A percentile compares a stretch with the other conserved stretches of the same genome.
phyloP scores from a whole-genome alignment of 2,113 vertebrate genomes.

The Pterocles gutturalis region DNA sequence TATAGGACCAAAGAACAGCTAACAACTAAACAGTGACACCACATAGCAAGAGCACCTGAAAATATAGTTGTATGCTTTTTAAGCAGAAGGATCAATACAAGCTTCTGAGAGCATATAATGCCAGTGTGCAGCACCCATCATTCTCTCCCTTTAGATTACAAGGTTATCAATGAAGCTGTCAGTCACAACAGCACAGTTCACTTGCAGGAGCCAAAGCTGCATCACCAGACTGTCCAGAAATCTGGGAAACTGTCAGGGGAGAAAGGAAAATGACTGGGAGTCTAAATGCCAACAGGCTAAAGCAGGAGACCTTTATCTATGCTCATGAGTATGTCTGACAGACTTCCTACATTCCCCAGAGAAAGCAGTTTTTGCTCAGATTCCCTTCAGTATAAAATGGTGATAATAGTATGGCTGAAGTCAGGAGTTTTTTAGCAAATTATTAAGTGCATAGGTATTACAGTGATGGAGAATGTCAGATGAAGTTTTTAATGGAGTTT shows the following conservation, averaged over 20 bases:
- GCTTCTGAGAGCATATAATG: background rate
- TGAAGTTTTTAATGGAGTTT: background rate
- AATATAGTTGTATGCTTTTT: background rate
- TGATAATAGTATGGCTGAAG: background rate
- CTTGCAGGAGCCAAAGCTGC: background rate
- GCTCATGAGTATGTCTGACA: background rate
- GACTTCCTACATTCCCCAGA: background rate
- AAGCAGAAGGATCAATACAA: background rate
- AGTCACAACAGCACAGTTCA: background rate
- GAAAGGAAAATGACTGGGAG: background rate
- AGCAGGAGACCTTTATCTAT: background rate
- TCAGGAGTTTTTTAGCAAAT: background rate
- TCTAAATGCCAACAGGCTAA: background rate
- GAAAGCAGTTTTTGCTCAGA: background rate
- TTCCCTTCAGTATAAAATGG: background rate
- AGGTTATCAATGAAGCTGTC: conserved; percentile 7
- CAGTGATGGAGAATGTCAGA: background rate
- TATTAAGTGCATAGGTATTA: background rate
- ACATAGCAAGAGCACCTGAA: background rate
- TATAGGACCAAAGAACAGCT: background rate
- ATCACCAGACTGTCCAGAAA: background rate
- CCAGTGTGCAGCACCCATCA: background rate
- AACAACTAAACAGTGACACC: background rate
- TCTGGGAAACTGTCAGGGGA: background rate
- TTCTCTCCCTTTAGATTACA: background rate